A percentile compares a stretch with the other conserved stretches of the same genome.
phyloP scores from a whole-genome alignment of 53 echinoderm and acorn worm species.

The Apostichopus leukothele region DNA sequence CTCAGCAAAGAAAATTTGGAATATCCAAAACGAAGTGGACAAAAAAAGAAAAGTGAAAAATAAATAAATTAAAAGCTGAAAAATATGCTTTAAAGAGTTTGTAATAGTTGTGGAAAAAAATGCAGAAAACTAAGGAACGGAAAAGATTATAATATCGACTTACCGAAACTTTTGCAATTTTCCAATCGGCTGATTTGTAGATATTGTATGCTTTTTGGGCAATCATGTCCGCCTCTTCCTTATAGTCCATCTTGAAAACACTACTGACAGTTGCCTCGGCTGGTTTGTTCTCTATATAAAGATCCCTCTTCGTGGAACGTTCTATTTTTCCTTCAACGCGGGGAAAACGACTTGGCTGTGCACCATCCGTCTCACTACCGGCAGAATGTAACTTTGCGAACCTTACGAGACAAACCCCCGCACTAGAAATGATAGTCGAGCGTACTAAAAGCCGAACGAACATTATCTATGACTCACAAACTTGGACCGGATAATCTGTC shows the following conservation, averaged over 20 bases:
- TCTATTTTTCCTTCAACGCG: not conserved
- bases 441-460: conserved; percentile 28
- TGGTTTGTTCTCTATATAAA: conserved; percentile 10
- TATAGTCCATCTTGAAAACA: conserved; percentile 67
- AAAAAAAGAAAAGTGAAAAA: not conserved
- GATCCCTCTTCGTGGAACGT: conserved; percentile 2
- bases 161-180: conserved; percentile 77
- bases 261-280: not conserved
- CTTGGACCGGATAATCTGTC: conserved; percentile 21
- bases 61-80: not conserved
- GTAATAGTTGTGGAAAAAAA: too few species aligned
- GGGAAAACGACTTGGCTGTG: conserved; percentile 6
- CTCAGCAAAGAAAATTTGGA: too few species aligned
- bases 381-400: conserved; percentile 4
- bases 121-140: too few species aligned
- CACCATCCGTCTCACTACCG: not conserved
- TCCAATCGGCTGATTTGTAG: conserved; percentile 82
- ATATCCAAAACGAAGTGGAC: too few species aligned
- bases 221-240: conserved; percentile 66
- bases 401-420: conserved; percentile 14
- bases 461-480: conserved; percentile 46
- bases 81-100: too few species aligned
- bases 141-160: conserved; percentile 42
- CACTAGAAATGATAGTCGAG: conserved; percentile 28
- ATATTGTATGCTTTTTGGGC: conserved; percentile 60